Evolutionary conservation across 2,113 vertebrate genomes (phyloP), one percentile per base, ranked within the genome.

Genomic region (Acinonyx jubatus): DNA sequence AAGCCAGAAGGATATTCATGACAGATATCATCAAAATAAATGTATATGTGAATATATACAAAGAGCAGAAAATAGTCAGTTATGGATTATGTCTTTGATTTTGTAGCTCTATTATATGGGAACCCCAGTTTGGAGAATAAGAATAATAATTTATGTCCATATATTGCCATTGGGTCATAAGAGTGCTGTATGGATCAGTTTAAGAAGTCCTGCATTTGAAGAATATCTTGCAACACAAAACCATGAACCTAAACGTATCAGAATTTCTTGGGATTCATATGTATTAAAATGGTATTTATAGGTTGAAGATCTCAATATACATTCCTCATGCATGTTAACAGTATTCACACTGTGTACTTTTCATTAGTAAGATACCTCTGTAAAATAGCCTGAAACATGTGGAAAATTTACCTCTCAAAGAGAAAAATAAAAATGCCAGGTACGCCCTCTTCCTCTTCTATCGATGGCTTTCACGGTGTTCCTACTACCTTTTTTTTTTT

Each of bases 251-350:
- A 55, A 89, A 15, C 18, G 2, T 96, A 38, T 38, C 38, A 93
- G 19, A 79, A 93, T 93, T 90, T 91, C 33, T 88, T 84, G n/a
- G 57, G 19, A 80, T 83, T 88, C 19, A 11, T 52, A 52, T 68
- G 18, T 27, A 95, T 36, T 25, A n/a, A 86, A 91, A 48, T 63
- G 7, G 52, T 69, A 96, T 68, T 92, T 92, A 94, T 12, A 92
- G 57, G 69, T 74, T 76, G 68, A 90, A 87, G 10, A 23, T 45
- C n/a, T 31, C 21, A 57, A 57, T 10, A 66, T 19, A 89, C 27
- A 68, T 18, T 94, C 8, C 10, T 92, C 31, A 71, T 19, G 33
- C 65, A 84, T 71, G 27, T 41, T 48, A 84, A 81, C 0, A 65
- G 4, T 27, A 71, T 71, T 71, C 65, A 81, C 2, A 85, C 71